A percentile compares a stretch with the other conserved stretches of the same genome.
Conservation (phyloP, 2,888 invertebrate genomes). For the Phaonia tiefii region DNA sequence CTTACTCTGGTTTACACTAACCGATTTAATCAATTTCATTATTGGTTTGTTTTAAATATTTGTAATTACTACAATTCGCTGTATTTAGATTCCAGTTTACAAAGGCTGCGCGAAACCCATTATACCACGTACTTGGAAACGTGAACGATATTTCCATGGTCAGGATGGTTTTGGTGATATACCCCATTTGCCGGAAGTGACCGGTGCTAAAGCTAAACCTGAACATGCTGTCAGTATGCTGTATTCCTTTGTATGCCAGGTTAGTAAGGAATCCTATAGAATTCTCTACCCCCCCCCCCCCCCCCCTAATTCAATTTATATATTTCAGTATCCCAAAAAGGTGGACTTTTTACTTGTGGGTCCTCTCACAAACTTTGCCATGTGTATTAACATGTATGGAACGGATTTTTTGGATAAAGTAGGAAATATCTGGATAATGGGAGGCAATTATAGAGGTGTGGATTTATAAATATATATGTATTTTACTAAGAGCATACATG, state of each 20-base stretch:
- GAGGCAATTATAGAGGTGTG: slow-evolving; percentile 88
- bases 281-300: background rate
- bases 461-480: background rate
- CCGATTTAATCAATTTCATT: no score
- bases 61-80: no score
- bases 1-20: no score
- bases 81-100: slow-evolving; percentile 72
- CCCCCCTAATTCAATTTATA: background rate
- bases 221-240: slow-evolving; percentile 84
- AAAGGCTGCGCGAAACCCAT: slow-evolving; percentile 71
- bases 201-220: slow-evolving; percentile 77
- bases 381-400: slow-evolving; percentile 85
- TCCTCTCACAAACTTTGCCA: slow-evolving; percentile 89
- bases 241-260: slow-evolving; percentile 83
- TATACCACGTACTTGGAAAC: slow-evolving; percentile 73
- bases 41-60: no score
- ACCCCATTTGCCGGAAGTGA: slow-evolving; percentile 80
- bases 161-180: slow-evolving; percentile 87
- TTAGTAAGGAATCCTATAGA: slow-evolving; percentile 70
- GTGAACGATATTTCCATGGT: slow-evolving; percentile 80
- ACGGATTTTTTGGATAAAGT: slow-evolving; percentile 83
- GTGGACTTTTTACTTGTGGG: slow-evolving; percentile 85
- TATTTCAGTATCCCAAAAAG: slow-evolving; percentile 80
- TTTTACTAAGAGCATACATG: no score
- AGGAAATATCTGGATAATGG: slow-evolving; percentile 87